These are phyloP conservation scores for Recurvirostra avosetta DNA, from an alignment of 2,113 vertebrate genomes.

Conservation along the genomic window DNA sequence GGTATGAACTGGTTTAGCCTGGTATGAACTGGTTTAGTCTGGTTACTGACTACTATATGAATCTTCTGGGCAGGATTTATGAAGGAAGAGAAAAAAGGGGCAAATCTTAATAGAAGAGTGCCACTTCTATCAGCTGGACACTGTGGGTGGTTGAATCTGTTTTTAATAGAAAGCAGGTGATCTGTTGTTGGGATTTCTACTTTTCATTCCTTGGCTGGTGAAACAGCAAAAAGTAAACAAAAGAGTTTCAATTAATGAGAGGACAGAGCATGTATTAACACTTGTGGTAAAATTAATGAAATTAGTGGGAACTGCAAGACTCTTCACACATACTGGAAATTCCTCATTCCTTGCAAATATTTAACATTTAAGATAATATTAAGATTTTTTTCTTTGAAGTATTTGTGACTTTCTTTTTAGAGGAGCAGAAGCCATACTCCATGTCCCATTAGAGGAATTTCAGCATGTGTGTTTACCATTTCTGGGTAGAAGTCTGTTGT, in stretches of 20 bases:
- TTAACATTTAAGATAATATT: background rate
- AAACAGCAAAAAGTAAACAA: background rate
- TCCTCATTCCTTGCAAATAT: background rate
- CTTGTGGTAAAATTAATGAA: background rate
- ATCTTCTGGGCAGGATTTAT: background rate
- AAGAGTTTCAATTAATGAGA: background rate
- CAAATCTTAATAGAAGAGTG: background rate
- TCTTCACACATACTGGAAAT: background rate
- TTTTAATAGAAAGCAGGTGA: background rate
- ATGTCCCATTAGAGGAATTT: background rate
- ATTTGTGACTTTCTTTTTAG: background rate
- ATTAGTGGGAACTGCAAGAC: background rate
- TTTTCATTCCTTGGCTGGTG: background rate
- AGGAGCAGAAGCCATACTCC: background rate
- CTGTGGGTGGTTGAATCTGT: background rate
- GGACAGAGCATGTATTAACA: background rate
- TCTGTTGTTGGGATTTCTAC: background rate
- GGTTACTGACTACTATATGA: background rate
- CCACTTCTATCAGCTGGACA: background rate
- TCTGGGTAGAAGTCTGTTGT: background rate
- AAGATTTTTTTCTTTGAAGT: background rate
- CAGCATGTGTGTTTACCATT: background rate
- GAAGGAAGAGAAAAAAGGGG: background rate
- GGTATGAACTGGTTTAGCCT: background rate
- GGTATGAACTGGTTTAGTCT: background rate